Evolutionary conservation across 1,140 invertebrate genomes (phyloP).

Genomic region (Eurosta solidaginis): DNA sequence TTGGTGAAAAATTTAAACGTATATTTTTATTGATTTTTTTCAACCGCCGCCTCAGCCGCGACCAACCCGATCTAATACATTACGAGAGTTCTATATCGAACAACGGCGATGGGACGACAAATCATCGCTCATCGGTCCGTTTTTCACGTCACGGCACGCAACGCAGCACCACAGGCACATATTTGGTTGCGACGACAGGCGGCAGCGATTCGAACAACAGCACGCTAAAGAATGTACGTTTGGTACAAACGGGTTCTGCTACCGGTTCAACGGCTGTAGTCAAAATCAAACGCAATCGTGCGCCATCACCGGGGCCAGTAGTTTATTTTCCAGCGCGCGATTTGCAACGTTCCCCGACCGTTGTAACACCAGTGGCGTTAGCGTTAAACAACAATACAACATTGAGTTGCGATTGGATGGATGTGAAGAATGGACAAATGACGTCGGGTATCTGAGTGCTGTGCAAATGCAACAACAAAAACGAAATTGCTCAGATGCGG

Average conservation of each 20-base stretch:
- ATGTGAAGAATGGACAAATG: constrained; percentile 41
- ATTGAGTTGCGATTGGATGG: constrained; percentile 51
- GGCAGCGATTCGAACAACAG: constrained; percentile 59
- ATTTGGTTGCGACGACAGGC: constrained; percentile 48
- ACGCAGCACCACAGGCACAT: constrained; percentile 60
- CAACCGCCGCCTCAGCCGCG: constrained; percentile 65
- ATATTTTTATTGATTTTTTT: constrained; percentile 88
- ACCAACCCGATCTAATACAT: constrained; percentile 74
- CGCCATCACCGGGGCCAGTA: constrained; percentile 66
- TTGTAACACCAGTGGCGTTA: constrained; percentile 42
- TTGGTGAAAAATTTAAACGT: constrained; percentile 93
- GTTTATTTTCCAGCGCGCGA: constrained; percentile 70
- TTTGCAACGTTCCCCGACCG: constrained; percentile 47
- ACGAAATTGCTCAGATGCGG: background rate
- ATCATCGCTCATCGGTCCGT: constrained; percentile 69
- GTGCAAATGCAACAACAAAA: background rate
- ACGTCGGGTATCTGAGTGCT: constrained; percentile 51
- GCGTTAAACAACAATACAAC: constrained; percentile 50
- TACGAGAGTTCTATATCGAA: constrained; percentile 82
- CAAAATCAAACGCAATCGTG: constrained; percentile 55
- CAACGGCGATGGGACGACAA: constrained; percentile 66
- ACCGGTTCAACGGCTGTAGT: constrained; percentile 43
- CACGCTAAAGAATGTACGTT: constrained; percentile 49
- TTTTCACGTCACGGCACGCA: constrained; percentile 68
- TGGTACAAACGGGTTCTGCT: too few species aligned